Percentiles rank a stretch among this genome's conserved stretches.
Evolutionary conservation across 1,140 invertebrate species (phyloP).

Genomic region (Procambarus clarkii): DNA sequence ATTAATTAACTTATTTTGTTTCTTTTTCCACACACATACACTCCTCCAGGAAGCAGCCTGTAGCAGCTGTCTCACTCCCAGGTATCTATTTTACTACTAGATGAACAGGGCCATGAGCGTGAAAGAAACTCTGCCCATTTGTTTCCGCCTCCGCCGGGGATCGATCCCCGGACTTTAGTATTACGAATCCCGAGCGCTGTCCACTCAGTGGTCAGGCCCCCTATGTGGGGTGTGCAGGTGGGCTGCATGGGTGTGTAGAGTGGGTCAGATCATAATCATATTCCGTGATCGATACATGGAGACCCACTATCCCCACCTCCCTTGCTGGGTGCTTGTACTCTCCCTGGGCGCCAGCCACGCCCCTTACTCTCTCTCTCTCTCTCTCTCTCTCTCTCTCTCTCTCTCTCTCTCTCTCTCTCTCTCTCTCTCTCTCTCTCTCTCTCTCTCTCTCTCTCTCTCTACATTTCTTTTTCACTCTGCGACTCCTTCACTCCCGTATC

Average conservation of each 20-base stretch:
- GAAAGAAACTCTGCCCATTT: too few relatives aligned
- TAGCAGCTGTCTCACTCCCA: too few relatives aligned
- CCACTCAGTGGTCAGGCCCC: too few relatives aligned
- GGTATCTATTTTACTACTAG: background rate
- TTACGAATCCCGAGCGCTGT: too few relatives aligned
- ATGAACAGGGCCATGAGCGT: background rate
- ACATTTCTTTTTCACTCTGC: background rate
- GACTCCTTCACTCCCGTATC: too few relatives aligned
- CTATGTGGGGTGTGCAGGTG: background rate
- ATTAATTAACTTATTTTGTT: too few relatives aligned
- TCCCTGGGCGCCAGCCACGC: background rate
- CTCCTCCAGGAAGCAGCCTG: too few relatives aligned
- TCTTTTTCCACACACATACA: too few relatives aligned
- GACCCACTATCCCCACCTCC: constrained; percentile 4
- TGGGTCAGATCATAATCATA: constrained; percentile 31
- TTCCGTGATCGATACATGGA: constrained; percentile 39
- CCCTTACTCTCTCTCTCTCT: background rate
- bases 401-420: background rate
- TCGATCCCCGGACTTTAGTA: too few relatives aligned
- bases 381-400: background rate
- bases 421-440: background rate
- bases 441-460: background rate
- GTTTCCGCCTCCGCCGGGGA: too few relatives aligned
- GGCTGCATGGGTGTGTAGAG: background rate
- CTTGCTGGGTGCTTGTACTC: background rate